Conservation (phyloP, 2,888 invertebrate species). For the Dyspetes luteomarginatus region DNA sequence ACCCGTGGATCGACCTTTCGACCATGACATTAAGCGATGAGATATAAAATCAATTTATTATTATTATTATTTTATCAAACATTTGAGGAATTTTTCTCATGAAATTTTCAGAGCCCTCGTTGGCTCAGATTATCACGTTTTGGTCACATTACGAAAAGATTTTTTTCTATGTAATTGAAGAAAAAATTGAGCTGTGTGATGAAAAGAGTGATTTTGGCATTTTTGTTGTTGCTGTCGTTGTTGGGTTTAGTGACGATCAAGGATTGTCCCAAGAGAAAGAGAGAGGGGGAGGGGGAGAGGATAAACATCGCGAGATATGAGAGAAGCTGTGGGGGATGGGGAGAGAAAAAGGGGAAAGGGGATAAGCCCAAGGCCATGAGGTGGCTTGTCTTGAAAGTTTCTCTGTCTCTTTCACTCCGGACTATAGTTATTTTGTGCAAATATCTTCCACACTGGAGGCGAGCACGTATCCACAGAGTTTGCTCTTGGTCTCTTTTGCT, state of each 20-base stretch:
- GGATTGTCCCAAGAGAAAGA: constrained; percentile 1
- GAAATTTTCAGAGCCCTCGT: not conserved
- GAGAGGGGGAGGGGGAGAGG: not conserved
- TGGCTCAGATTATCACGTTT: constrained; percentile 17
- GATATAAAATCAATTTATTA: constrained; percentile 35
- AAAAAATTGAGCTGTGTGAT: not conserved
- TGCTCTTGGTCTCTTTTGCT: not conserved
- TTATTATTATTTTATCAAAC: not conserved
- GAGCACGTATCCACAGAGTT: constrained; percentile 32
- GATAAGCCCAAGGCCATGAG: not conserved
- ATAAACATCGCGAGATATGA: constrained; percentile 11
- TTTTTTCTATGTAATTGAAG: not conserved
- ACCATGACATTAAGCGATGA: not conserved
- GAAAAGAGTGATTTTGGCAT: no score
- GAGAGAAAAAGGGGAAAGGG: not conserved
- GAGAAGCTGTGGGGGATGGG: not conserved
- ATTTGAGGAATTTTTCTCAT: no score
- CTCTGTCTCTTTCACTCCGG: not conserved
- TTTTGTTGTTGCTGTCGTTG: no score
- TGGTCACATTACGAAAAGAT: no score
- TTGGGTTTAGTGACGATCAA: not conserved
- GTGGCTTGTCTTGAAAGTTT: constrained; percentile 7
- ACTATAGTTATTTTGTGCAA: constrained; percentile 34
- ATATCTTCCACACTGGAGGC: constrained; percentile 47
- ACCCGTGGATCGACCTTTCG: not conserved